Evolutionary conservation across 1,140 invertebrate species (phyloP), one percentile per base, ranked within the genome.

Genomic region (Drosophila subobscura): DNA sequence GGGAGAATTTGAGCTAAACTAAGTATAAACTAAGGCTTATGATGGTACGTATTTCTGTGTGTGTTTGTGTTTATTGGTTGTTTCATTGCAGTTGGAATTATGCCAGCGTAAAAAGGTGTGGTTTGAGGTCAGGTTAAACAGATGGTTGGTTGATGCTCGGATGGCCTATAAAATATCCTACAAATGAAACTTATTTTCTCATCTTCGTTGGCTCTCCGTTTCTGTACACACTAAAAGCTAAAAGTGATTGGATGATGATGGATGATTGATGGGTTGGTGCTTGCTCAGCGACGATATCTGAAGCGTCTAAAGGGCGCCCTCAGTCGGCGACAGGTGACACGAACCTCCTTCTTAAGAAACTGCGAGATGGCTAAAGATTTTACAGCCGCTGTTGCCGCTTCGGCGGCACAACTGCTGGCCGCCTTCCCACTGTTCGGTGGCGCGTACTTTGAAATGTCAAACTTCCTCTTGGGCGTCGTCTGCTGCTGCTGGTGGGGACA

Each of bases 291-390:
- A 59, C 89, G 85, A 77, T 91, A 91, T 51, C 89, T 89, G 74
- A 91, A 91, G 45, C 89, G 81, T 40, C 89, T 79, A 56, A 91
- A 91, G 40, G 89, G 89, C 37, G 89, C 89, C 14, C 89, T 70
- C n/a, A 91, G 66, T n/a, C 89, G 85, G 12, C 89, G 77, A 40
- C 89, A 91, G 54, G 78, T 88, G 41, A 91, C 89, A 66, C 85
- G 79, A 44, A 91, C 89, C 73, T 91, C 89, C 74, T 91, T 91
- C 65, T 91, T 91, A 6, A 91, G 77, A 68, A 91, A 90, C 63
- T 90, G 89, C 53, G 89, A 90, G 54, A 90, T 90, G 46, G 89
- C 89, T 40, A 90, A 47, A 0, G 89, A 90, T 60, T 90, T 90
- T 6, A 80, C 89, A 8, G 89, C 89, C 8, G 89, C 89, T 3